Evolutionary conservation across 2,113 vertebrate species (phyloP).

Genomic region (Pluvialis apricaria): DNA sequence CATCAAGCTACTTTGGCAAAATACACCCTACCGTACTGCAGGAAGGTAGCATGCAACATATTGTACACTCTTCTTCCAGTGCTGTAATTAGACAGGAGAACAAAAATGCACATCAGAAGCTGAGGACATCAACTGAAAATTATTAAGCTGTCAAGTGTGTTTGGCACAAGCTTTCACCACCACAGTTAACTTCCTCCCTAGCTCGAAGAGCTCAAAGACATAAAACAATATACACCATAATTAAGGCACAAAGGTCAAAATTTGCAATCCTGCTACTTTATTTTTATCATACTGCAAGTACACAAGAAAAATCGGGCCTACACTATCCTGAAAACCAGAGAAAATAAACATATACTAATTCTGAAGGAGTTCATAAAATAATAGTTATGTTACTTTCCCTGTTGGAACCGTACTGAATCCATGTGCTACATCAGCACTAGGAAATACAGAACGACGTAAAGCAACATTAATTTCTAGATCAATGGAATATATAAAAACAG

Average conservation of each 20-base stretch:
- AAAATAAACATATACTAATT: background rate
- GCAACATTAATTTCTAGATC: background rate
- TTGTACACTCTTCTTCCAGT: background rate
- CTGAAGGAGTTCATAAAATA: background rate
- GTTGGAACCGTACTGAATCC: background rate
- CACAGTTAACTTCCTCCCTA: background rate
- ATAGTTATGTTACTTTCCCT: background rate
- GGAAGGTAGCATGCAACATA: background rate
- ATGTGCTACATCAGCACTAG: background rate
- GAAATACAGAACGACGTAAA: background rate
- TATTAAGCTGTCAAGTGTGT: background rate
- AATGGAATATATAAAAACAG: background rate
- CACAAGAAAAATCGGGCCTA: background rate
- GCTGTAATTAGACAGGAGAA: background rate
- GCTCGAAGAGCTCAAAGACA: background rate
- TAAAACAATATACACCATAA: background rate
- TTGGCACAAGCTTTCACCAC: background rate
- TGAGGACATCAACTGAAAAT: background rate
- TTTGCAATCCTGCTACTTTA: background rate
- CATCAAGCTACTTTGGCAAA: background rate
- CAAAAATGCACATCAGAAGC: background rate
- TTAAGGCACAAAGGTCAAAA: background rate
- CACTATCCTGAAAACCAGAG: background rate
- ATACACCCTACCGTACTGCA: background rate
- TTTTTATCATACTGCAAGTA: background rate